Evolutionary conservation across 2,797 vertebrate genomes (phyloP).

Genomic region (Pachyuromys duprasi): DNA sequence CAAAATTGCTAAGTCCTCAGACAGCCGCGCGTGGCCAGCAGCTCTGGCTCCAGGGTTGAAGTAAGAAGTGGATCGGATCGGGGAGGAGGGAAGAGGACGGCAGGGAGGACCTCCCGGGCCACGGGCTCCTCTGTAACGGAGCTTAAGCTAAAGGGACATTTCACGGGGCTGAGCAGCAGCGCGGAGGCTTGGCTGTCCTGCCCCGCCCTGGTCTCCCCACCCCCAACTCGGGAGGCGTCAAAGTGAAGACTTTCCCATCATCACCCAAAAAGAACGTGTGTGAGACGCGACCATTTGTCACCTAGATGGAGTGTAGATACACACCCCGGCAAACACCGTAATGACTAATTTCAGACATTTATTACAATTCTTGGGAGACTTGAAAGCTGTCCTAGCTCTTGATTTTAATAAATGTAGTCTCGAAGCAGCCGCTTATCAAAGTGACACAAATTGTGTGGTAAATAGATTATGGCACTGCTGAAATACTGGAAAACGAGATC

Average conservation of each 20-base stretch:
- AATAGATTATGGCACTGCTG: slow-evolving; percentile 90
- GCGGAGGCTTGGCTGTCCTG: neutral
- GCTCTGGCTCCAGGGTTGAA: no score
- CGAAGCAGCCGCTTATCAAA: slow-evolving; percentile 90
- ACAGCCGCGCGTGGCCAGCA: neutral
- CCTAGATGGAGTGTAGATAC: slow-evolving; percentile 83
- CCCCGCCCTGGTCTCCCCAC: fast-evolving
- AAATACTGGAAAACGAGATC: slow-evolving; percentile 90
- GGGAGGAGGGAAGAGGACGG: neutral
- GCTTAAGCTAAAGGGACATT: slow-evolving; percentile 65
- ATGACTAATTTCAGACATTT: slow-evolving; percentile 91
- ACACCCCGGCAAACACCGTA: slow-evolving; percentile 87
- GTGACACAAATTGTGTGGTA: slow-evolving; percentile 90
- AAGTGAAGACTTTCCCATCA: neutral
- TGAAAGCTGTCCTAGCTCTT: slow-evolving; percentile 88
- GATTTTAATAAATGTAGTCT: slow-evolving; percentile 91
- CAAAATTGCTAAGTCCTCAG: neutral
- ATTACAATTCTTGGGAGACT: slow-evolving; percentile 89
- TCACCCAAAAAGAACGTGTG: slow-evolving; percentile 53
- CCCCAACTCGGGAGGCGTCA: neutral
- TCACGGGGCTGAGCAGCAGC: slow-evolving; percentile 53
- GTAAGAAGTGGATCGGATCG: neutral
- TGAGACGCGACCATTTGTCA: slow-evolving; percentile 83
- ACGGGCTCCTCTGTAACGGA: neutral
- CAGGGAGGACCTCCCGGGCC: neutral